Conservation (phyloP, 2,113 vertebrate species). For the Damaliscus lunatus region DNA sequence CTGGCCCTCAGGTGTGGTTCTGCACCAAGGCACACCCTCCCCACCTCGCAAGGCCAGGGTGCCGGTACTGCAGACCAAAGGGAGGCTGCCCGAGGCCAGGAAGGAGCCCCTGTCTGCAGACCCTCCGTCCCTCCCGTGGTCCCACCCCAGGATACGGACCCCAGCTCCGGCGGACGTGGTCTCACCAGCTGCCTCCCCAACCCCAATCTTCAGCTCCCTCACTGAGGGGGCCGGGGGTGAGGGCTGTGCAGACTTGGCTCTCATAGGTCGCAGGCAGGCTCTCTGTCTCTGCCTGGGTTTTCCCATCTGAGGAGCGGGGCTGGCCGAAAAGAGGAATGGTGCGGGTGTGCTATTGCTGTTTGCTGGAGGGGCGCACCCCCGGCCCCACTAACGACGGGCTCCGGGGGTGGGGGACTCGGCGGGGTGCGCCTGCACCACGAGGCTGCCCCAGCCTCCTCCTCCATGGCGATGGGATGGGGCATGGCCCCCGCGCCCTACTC, state of each 20-base stretch:
- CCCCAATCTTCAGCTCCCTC: not conserved
- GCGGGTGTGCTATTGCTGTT: not conserved
- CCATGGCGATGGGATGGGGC: not conserved
- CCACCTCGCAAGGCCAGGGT: not conserved
- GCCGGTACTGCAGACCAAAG: not conserved
- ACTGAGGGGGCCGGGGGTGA: conserved; percentile 79
- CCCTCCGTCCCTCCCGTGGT: not conserved
- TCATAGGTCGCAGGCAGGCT: not conserved
- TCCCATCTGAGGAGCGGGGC: not conserved
- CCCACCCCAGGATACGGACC: not conserved
- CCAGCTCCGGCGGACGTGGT: not conserved
- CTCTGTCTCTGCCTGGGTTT: not conserved
- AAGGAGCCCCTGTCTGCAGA: not conserved
- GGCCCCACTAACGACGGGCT: not conserved
- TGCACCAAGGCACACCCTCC: not conserved
- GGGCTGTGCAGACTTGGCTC: not conserved
- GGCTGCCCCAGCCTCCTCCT: not conserved
- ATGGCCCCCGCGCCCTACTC: not conserved
- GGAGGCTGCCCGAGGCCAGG: not conserved
- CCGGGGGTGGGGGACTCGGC: not conserved
- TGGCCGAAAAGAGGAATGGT: not conserved
- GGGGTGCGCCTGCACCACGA: not conserved
- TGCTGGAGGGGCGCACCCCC: not conserved
- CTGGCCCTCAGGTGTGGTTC: not conserved
- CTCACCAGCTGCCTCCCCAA: not conserved